A percentile compares a stretch with the other conserved stretches of the same genome.
Conservation (phyloP, 1,140 invertebrate genomes). For the Polypedilum pembai region DNA sequence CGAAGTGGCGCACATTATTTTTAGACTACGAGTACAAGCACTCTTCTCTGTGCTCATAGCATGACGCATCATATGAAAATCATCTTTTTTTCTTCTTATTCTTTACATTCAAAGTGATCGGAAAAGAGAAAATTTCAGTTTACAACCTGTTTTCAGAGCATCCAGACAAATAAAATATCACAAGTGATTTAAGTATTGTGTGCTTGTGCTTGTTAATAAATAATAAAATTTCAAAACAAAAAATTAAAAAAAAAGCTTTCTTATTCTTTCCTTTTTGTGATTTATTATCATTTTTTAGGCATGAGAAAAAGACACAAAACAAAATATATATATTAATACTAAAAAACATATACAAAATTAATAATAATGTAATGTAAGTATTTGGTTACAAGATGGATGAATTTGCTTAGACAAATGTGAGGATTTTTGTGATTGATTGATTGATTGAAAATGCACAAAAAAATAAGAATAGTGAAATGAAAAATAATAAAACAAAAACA, state of each 20-base stretch:
- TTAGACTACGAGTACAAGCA: neutral
- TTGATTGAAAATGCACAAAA: neutral
- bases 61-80: neutral
- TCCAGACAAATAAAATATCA: neutral
- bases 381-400: conserved; percentile 1
- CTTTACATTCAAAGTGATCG: neutral
- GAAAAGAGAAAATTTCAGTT: neutral
- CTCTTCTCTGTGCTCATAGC: neutral
- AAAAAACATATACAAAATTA: conserved; percentile 2
- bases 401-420: conserved; percentile 20
- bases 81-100: conserved; percentile 13
- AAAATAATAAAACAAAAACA: conserved; percentile 1
- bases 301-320: neutral
- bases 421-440: neutral
- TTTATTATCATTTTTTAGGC: too few relatives aligned
- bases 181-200: neutral
- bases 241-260: neutral
- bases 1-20: neutral
- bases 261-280: too few relatives aligned
- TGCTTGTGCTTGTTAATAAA: neutral
- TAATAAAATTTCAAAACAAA: neutral
- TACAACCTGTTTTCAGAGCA: conserved; percentile 11
- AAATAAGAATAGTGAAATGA: neutral
- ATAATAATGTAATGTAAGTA: conserved; percentile 11
- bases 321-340: conserved; percentile 5